Evolutionary conservation across 2,113 vertebrate genomes (phyloP), one percentile per base, ranked within the genome.

Genomic region (Odocoileus virginianus): DNA sequence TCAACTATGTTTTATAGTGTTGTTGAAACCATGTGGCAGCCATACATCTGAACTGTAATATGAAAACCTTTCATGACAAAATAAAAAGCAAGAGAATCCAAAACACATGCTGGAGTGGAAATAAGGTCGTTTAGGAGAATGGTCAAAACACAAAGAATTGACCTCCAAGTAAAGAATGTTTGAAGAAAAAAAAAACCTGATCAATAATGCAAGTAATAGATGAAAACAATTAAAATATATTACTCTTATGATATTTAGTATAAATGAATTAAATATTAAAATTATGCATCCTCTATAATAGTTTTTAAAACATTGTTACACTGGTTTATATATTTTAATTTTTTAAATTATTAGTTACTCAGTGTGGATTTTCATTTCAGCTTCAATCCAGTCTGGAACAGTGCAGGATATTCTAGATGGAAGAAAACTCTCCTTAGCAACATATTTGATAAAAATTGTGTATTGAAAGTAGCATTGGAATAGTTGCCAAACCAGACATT

Each of bases 231-330:
- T 36, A 78, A 92, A 94, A 96, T 55, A 0, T 54, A 82, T 85
- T 91, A 6, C 17, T 96, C 27, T 79, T 12, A 21, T 58, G 43
- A 2, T 19, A 76, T 76, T 14, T 76, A 81, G 8, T 52, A 87
- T 97, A 33, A 43, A 23, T 74, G n/a, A 92, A 85, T 93, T 81
- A 92, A 95, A 67, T 87, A 78, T 67, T 55, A 83, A 95, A 76
- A 86, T 82, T 88, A 86, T n/a, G 13, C 19, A 2, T 60, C 9
- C 13, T 33, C 13, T 76, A 45, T 47, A 78, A 25, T 88, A 79
- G 13, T 57, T 86, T 85, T 23, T 28, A 45, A 74, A 85, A 89
- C 89, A 43, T 45, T 81, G 2, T 71, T 83, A 85, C 33, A 95
- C 60, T 74, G 4, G 40, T 71, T 74, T 57, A 71, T 54, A 2